Conservation (phyloP, 2,113 vertebrate genomes). For the Pongo pygmaeus region DNA sequence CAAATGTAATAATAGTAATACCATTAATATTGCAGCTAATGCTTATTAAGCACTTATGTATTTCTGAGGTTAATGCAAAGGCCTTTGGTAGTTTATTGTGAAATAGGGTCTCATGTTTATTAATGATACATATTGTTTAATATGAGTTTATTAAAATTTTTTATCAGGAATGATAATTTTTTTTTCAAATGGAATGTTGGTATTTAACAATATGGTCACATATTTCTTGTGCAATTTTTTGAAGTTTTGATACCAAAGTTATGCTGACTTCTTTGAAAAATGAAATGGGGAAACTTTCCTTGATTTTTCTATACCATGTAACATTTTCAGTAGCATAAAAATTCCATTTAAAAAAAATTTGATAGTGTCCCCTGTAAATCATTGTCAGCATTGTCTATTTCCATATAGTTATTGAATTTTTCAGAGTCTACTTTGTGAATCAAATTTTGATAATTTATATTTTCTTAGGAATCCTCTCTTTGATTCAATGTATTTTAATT, state of each 20-base stretch:
- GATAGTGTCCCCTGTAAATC: not conserved
- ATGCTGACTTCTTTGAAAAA: conserved; percentile 27
- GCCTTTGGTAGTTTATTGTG: not conserved
- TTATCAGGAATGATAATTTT: not conserved
- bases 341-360: not conserved
- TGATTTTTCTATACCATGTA: not conserved
- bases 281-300: not conserved
- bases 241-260: not conserved
- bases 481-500: not conserved
- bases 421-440: conserved; percentile 10
- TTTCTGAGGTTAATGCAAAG: conserved; percentile 14
- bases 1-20: not conserved
- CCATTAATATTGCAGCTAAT: not conserved
- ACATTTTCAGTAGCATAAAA: conserved; percentile 12
- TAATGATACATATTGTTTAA: not conserved
- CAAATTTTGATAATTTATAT: conserved; percentile 45
- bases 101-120: not conserved
- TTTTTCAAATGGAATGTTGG: not conserved
- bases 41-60: not conserved
- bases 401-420: not conserved
- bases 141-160: not conserved
- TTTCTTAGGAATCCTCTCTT: conserved; percentile 20
- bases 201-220: not conserved
- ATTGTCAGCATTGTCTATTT: not conserved
- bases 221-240: conserved; percentile 10